Evolutionary conservation across 2,113 vertebrate species (phyloP).

Genomic region (Cinclus mexicanus): DNA sequence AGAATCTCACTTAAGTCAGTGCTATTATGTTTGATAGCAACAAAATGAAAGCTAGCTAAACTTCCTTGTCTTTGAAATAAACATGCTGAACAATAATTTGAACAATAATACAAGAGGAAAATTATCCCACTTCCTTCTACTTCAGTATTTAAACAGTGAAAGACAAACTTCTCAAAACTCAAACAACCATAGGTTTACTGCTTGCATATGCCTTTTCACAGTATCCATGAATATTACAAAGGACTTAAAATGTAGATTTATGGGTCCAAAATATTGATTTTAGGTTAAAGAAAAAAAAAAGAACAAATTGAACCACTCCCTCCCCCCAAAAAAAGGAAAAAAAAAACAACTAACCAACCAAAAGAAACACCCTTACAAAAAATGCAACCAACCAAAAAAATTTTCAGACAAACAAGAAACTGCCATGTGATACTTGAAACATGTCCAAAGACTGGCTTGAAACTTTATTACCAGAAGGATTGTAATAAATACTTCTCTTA

Average conservation of each 20-base stretch:
- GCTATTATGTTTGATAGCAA: background rate
- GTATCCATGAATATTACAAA: background rate
- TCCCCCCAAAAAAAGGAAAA: background rate
- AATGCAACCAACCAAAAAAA: background rate
- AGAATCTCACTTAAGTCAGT: background rate
- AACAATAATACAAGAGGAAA: background rate
- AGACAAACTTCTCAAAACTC: background rate
- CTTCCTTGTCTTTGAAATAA: background rate
- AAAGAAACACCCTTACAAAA: background rate
- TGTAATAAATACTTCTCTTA: conserved; percentile 61
- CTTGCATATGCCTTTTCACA: background rate
- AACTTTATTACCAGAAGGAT: conserved; percentile 35
- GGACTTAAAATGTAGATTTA: background rate
- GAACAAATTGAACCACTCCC: accelerated
- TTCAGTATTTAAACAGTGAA: background rate
- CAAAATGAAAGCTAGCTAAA: background rate
- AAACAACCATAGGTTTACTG: background rate
- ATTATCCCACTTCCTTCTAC: background rate
- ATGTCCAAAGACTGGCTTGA: background rate
- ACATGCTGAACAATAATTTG: background rate
- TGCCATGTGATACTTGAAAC: background rate
- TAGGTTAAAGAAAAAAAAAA: background rate
- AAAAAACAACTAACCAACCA: background rate
- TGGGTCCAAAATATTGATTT: background rate
- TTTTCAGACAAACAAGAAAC: background rate